A percentile compares a stretch with the other conserved stretches of the same genome.
phyloP scores from a whole-genome alignment of 2,797 vertebrate species.

The Mus caroli region DNA sequence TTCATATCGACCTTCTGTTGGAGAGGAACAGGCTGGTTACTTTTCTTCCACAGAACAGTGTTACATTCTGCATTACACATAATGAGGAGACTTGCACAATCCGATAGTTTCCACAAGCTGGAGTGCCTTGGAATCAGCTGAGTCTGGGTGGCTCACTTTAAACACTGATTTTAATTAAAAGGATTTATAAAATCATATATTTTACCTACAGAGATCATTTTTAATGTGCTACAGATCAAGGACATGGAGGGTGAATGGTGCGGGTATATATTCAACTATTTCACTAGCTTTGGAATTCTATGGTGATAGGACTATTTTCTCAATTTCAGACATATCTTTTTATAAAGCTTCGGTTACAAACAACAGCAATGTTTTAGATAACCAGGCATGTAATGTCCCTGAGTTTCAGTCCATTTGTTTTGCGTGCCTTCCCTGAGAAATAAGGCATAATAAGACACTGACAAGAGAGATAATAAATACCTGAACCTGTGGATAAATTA shows the following conservation, averaged over 20 bases:
- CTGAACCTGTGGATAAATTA: neutral
- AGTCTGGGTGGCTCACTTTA: neutral
- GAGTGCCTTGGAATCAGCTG: neutral
- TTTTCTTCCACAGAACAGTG: neutral
- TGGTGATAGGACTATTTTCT: neutral
- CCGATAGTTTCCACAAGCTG: neutral
- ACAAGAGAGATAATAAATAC: neutral
- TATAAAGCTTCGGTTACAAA: slow-evolving; percentile 4
- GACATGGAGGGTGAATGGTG: neutral
- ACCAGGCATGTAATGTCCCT: neutral
- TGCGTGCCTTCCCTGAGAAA: neutral
- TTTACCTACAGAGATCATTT: neutral
- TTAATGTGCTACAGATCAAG: neutral
- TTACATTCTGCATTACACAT: neutral
- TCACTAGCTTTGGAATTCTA: slow-evolving; percentile 34
- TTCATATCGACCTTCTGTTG: slow-evolving; percentile 20
- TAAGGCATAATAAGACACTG: neutral
- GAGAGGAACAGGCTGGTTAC: neutral
- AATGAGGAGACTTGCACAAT: neutral
- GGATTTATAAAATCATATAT: neutral
- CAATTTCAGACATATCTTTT: neutral
- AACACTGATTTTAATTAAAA: neutral
- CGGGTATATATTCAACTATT: neutral
- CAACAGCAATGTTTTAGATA: neutral
- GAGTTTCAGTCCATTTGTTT: slow-evolving; percentile 21